These are phyloP conservation scores for Rhea americana DNA, from an alignment of 2,113 vertebrate species.

Conservation along the genomic window DNA sequence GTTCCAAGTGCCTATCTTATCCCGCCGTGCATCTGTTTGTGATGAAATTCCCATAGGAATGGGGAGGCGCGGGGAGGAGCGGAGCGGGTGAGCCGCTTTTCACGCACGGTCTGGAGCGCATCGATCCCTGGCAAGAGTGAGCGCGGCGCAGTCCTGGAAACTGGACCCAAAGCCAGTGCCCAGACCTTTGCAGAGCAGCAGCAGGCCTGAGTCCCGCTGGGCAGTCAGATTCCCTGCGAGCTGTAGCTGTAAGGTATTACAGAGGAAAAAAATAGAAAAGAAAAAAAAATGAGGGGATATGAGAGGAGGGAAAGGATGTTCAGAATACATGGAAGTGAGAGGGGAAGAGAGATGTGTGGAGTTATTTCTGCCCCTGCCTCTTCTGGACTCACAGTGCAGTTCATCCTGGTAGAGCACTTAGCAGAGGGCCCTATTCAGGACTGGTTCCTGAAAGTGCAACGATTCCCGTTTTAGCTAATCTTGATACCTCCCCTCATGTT, in stretches of 20 bases:
- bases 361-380: neutral
- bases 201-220: neutral
- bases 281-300: neutral
- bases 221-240: accelerated
- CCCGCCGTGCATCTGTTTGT: constrained; percentile 20
- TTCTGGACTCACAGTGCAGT: neutral
- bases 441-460: neutral
- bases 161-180: neutral
- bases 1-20: neutral
- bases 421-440: neutral
- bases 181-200: neutral
- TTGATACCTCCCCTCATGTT: accelerated
- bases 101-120: neutral
- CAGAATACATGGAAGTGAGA: neutral
- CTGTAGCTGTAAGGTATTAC: neutral
- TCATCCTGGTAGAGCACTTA: neutral
- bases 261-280: neutral
- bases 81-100: neutral
- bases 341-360: neutral
- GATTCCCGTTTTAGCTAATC: neutral
- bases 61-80: neutral
- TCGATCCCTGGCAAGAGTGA: neutral
- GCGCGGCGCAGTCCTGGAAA: neutral
- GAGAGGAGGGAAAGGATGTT: neutral
- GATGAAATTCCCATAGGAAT: constrained; percentile 13